Percentiles rank a stretch among this genome's conserved stretches.
Conservation (phyloP, 1,140 invertebrate species). For the Penaeus indicus region DNA sequence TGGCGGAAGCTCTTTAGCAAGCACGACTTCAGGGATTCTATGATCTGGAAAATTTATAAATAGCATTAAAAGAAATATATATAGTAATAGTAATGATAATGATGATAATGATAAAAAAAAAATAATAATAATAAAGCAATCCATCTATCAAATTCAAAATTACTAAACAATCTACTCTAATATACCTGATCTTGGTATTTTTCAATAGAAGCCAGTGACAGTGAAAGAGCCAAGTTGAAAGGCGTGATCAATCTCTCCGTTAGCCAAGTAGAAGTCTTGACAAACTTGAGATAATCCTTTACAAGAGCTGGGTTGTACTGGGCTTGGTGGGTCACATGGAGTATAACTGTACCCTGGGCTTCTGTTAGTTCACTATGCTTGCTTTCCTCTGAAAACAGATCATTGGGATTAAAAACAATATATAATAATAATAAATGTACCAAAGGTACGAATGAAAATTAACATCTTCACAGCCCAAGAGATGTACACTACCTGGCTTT, state of each 20-base stretch:
- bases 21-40: constrained; percentile 55
- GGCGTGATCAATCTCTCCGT: constrained; percentile 60
- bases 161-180: background rate
- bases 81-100: background rate
- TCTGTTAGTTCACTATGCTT: constrained; percentile 53
- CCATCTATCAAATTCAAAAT: background rate
- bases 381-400: constrained; percentile 41
- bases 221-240: constrained; percentile 63
- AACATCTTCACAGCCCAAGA: no score
- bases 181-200: constrained; percentile 61
- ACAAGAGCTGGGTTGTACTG: constrained; percentile 58
- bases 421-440: background rate
- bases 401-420: background rate
- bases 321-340: constrained; percentile 64
- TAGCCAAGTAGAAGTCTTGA: constrained; percentile 57
- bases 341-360: constrained; percentile 64
- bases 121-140: background rate
- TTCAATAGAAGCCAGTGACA: constrained; percentile 63
- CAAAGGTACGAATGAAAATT: no score
- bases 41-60: constrained; percentile 39
- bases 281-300: constrained; percentile 59
- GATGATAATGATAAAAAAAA: background rate
- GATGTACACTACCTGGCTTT: no score
- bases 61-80: background rate
- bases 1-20: constrained; percentile 43